Evolutionary conservation across 1,140 invertebrate species (phyloP), one percentile per base, ranked within the genome.

Genomic region (Plectrocnemia conspersa): DNA sequence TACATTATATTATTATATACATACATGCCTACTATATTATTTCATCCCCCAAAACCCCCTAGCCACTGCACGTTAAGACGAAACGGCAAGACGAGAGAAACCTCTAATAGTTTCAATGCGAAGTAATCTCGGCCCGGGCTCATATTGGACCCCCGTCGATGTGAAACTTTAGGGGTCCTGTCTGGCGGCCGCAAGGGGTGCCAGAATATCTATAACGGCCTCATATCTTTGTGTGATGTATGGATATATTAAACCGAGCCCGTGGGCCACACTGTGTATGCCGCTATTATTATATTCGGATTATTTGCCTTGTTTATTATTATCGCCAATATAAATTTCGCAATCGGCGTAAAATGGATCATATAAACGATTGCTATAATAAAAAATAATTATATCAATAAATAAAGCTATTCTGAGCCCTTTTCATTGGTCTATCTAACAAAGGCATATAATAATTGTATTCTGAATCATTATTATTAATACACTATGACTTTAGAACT

Each of bases 241-340:
- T 48, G 53, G 53, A 25, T 22, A 35, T 35, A 55, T 48, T 55
- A 55, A 55, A 48, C 22, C 44, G 53, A 47, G 36, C 53, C 53
- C 53, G 45, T 25, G 13, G 22, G 32, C 16, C 4, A 15, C 32
- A 29, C 15, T 13, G 6, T 22, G 27, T 32, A n/a, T 9, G 18
- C 18, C 18, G 11, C 9, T 15, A 38, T 38, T 38, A 16, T 38
- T 38, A 16, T 5, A 16, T 16, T 38, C 35, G 35, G 35, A 38
- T 38, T 38, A 38, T 7, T 38, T 38, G 35, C 35, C 4, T 38
- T 38, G 35, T 38, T 38, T 38, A 29, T 38, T 13, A n/a, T n/a
- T n/a, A n/a, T n/a, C n/a, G n/a, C n/a, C n/a, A n/a, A n/a, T n/a
- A n/a, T n/a, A n/a, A n/a, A n/a, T n/a, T n/a, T n/a, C n/a, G n/a